Evolutionary conservation across 2,113 vertebrate species (phyloP), one percentile per base, ranked within the genome.

Genomic region (Dryoscopus gambensis): DNA sequence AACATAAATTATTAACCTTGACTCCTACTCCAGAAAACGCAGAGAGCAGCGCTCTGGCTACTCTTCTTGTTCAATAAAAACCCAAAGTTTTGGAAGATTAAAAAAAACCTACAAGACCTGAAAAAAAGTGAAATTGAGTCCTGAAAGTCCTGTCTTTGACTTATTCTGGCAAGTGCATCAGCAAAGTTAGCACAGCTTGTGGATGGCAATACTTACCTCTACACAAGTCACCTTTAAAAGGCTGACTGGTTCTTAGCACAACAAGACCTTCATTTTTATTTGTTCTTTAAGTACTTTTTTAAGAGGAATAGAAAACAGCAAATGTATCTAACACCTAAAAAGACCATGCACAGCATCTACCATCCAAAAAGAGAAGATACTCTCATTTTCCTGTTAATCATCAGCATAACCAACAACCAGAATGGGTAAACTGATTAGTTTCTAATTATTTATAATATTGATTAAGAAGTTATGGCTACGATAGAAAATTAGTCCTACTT

Each of bases 141-240:
- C 63, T 70, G 11, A 31, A 70, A 52, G 28, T 33, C 19, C 27
- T 75, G 67, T 65, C 74, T 77, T 68, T 31, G 67, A n/a, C 35
- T 79, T 27, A 14, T 21, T 79, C 40, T 5, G 7, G 35, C 39
- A 42, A 39, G 3, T 19, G 25, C 25, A 46, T 75, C 2, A 83
- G 74, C 42, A 50, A 82, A 70, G 30, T 46, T n/a, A 64, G n/a
- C 37, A 52, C 9, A 70, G 63, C 13, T 59, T 47, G 40, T 33
- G 33, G 33, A 35, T 57, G 80, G 55, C 28, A 60, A 71, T 22
- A 94, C 96, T 95, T 94, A 97, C 96, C 96, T 94, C 67, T 21
- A 31, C 2, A 64, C 21, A 88, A 85, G 50, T 27, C 90, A 79
- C 65, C 53, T 86, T 59, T 87, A 87, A 52, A 50, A 93, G 62